These are phyloP conservation scores for Vollenhovia emeryi DNA, from an alignment of 1,140 invertebrate species.

Conservation along the genomic window DNA sequence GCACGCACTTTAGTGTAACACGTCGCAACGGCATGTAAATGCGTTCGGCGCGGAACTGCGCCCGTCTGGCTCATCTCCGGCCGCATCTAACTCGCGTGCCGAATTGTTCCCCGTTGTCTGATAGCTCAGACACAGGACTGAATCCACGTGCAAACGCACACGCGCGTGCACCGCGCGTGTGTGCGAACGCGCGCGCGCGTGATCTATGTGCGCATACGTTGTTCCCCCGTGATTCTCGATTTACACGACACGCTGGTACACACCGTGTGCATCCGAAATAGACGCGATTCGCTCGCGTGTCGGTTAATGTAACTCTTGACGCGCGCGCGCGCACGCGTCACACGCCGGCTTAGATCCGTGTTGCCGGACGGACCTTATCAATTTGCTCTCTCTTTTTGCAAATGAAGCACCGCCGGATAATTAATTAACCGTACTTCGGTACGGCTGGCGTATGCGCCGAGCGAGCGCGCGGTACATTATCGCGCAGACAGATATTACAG, in stretches of 20 bases:
- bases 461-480: conserved; percentile 36
- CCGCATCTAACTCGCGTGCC: conserved; percentile 23
- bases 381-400: conserved; percentile 47
- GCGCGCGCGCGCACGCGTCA: background rate
- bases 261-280: background rate
- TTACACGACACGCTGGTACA: conserved; percentile 39
- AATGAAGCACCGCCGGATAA: conserved; percentile 27
- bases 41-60: background rate
- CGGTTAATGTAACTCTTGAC: conserved; percentile 44
- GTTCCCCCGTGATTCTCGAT: conserved; percentile 50
- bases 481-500: conserved; percentile 44
- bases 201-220: conserved; percentile 45
- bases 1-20: background rate
- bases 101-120: conserved; percentile 39
- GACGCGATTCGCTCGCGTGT: conserved; percentile 20
- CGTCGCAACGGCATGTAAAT: conserved; percentile 7
- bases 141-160: background rate
- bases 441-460: background rate
- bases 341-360: conserved; percentile 5
- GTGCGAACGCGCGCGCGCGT: background rate
- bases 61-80: conserved; percentile 9
- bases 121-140: conserved; percentile 20
- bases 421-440: conserved; percentile 48
- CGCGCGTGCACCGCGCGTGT: background rate
- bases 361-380: conserved; percentile 42